A percentile compares a stretch with the other conserved stretches of the same genome.
Evolutionary conservation across 2,113 vertebrate species (phyloP).

Genomic region (Mesocricetus auratus): DNA sequence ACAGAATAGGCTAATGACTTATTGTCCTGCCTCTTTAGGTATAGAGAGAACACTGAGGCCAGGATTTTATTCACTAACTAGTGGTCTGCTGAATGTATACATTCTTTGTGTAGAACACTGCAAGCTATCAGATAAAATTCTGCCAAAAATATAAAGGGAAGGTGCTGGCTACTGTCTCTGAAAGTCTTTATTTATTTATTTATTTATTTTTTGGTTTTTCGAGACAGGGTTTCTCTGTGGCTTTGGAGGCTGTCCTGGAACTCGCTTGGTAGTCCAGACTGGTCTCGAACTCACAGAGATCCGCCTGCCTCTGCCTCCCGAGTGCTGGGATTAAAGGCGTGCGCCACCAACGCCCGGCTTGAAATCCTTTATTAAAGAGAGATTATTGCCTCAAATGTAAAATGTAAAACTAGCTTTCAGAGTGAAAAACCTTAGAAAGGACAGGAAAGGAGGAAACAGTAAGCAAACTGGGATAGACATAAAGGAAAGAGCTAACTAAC

Average conservation of each 20-base stretch:
- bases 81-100: neutral
- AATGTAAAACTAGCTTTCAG: neutral
- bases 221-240: too few relatives aligned
- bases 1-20: constrained; percentile 47
- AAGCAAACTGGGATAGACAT: neutral
- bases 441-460: constrained; percentile 22
- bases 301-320: too few relatives aligned
- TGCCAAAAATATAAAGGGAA: constrained; percentile 13
- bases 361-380: constrained; percentile 31
- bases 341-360: too few relatives aligned
- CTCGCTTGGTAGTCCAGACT: too few relatives aligned
- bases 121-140: constrained; percentile 57
- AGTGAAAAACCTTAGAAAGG: constrained; percentile 23
- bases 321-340: too few relatives aligned
- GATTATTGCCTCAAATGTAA: constrained; percentile 4
- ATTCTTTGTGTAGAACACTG: constrained; percentile 4
- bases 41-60: neutral
- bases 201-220: too few relatives aligned
- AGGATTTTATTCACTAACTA: constrained; percentile 32
- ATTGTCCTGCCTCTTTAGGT: constrained; percentile 6
- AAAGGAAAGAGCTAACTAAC: neutral
- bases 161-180: neutral
- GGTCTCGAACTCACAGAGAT: too few relatives aligned
- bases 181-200: too few relatives aligned
- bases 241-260: too few relatives aligned